Conservation (phyloP, 2,797 vertebrate genomes). For the Calcarius lapponicus region DNA sequence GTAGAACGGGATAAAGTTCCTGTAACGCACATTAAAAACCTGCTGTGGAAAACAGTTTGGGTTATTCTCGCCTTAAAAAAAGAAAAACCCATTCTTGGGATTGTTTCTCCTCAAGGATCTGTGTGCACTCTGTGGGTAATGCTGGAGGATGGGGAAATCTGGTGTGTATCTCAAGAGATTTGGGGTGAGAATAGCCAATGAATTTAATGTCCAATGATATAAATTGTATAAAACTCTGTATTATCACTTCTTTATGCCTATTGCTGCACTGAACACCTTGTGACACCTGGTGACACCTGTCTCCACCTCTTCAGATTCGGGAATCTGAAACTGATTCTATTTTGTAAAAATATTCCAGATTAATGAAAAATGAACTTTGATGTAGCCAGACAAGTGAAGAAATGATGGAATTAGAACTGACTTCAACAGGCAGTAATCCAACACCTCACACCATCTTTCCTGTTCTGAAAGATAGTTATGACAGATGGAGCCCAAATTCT, state of each 20-base stretch:
- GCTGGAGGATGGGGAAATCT: background rate
- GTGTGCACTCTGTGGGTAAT: background rate
- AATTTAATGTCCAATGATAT: background rate
- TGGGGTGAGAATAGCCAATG: background rate
- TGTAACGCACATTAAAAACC: background rate
- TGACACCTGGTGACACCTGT: background rate
- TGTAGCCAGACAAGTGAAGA: background rate
- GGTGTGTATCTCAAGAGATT: too few species aligned
- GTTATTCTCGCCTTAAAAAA: background rate
- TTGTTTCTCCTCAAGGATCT: background rate
- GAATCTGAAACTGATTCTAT: background rate
- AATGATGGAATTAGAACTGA: background rate
- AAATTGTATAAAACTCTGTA: background rate
- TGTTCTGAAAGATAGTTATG: background rate
- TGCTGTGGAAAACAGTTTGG: background rate
- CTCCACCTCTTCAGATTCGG: background rate
- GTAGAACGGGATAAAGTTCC: background rate
- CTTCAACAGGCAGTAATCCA: background rate
- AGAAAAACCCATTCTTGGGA: background rate
- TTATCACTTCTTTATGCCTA: background rate
- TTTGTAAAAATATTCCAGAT: background rate
- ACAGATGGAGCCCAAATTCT: background rate
- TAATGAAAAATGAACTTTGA: background rate
- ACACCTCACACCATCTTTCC: background rate
- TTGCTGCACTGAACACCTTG: background rate